phyloP scores from a whole-genome alignment of 1,140 invertebrate genomes.

The Contarinia nasturtii region DNA sequence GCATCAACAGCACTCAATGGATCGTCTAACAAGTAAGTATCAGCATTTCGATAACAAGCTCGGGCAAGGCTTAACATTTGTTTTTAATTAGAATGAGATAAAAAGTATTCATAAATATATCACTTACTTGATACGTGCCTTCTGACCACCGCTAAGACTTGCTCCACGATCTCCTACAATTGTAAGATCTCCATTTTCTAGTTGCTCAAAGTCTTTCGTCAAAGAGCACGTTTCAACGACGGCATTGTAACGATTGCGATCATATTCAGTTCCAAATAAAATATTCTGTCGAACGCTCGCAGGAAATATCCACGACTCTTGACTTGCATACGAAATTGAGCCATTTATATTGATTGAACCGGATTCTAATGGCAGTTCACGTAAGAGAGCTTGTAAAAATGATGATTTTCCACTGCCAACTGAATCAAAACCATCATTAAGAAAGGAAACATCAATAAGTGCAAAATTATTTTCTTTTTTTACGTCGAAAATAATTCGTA shows the following conservation, averaged over 20 bases:
- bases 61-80: constrained; percentile 26
- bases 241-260: constrained; percentile 12
- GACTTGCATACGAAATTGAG: constrained; percentile 48
- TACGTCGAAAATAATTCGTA: neutral
- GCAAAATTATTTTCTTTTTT: no score
- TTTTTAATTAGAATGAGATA: neutral
- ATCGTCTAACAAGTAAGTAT: constrained; percentile 50
- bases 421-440: constrained; percentile 43
- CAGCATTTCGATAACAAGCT: constrained; percentile 28
- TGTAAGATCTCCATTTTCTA: constrained; percentile 46
- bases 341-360: constrained; percentile 41
- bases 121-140: constrained; percentile 42
- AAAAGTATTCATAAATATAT: neutral
- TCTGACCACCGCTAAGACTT: constrained; percentile 50
- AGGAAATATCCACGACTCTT: constrained; percentile 57
- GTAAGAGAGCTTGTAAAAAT: constrained; percentile 41
- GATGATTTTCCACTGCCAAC: constrained; percentile 62
- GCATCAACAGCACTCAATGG: constrained; percentile 39
- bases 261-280: constrained; percentile 35
- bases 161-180: constrained; percentile 62
- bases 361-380: constrained; percentile 35
- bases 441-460: no score
- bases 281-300: constrained; percentile 44
- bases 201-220: constrained; percentile 37
- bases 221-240: constrained; percentile 28